Conservation (phyloP, 2,888 invertebrate genomes). For the Lochmaea crataegi region DNA sequence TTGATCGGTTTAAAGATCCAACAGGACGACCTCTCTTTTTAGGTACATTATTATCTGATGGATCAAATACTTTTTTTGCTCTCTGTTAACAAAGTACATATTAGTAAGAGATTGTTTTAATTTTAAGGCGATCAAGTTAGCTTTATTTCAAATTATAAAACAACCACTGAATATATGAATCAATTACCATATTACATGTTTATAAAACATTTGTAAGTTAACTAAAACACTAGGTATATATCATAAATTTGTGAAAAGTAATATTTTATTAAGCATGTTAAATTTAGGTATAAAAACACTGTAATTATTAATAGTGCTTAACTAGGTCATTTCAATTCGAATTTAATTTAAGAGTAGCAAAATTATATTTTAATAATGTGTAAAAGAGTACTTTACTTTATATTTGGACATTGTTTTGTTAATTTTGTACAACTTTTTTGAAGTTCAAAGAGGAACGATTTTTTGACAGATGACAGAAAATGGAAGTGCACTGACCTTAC, state of each 20-base stretch:
- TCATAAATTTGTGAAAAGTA: neutral
- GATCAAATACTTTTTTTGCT: constrained; percentile 88
- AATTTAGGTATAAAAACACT: neutral
- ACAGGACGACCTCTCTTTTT: constrained; percentile 77
- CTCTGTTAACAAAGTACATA: constrained; percentile 64
- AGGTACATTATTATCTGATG: constrained; percentile 84
- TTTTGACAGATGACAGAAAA: constrained; percentile 38
- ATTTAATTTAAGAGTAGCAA: neutral
- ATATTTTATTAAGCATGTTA: neutral
- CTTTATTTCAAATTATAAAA: neutral
- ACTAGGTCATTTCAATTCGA: constrained; percentile 9
- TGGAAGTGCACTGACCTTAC: constrained; percentile 65
- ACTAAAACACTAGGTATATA: neutral
- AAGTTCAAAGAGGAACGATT: constrained; percentile 1
- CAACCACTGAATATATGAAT: neutral
- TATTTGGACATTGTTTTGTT: constrained; percentile 43
- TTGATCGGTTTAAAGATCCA: constrained; percentile 72
- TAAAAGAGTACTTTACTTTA: constrained; percentile 39
- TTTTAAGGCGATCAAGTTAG: neutral
- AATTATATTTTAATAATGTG: constrained; percentile 14
- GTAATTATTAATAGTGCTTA: neutral
- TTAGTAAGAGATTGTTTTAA: neutral
- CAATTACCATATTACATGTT: neutral
- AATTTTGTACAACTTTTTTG: constrained; percentile 13
- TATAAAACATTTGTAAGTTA: neutral